Evolutionary conservation across 2,888 invertebrate genomes (phyloP).

Genomic region (Hoplodrina blanda): DNA sequence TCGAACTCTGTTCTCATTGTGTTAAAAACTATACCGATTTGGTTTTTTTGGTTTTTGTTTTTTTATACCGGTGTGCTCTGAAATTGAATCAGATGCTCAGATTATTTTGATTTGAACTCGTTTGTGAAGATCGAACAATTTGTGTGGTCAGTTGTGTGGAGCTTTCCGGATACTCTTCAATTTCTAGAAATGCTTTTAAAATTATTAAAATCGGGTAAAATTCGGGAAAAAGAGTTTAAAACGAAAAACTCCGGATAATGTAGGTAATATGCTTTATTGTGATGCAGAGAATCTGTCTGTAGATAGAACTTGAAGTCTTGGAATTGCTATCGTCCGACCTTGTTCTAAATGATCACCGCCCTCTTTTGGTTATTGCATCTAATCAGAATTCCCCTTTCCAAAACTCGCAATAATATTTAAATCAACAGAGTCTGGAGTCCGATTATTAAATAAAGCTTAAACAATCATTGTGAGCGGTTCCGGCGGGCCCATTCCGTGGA

Average conservation of each 20-base stretch:
- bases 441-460: constrained; percentile 57
- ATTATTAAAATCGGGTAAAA: neutral
- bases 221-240: no score
- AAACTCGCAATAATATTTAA: constrained; percentile 48
- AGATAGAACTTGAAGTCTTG: neutral
- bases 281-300: neutral
- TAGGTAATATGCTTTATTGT: neutral
- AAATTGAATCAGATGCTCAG: constrained; percentile 50
- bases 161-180: constrained; percentile 5
- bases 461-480: constrained; percentile 53
- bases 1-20: constrained; percentile 58
- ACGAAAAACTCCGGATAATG: no score
- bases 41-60: constrained; percentile 6
- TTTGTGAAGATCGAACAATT: constrained; percentile 51
- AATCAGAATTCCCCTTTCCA: constrained; percentile 41
- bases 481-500: constrained; percentile 33
- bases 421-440: constrained; percentile 43
- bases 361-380: constrained; percentile 38
- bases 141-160: constrained; percentile 34
- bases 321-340: constrained; percentile 19
- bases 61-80: constrained; percentile 23
- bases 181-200: neutral
- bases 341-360: constrained; percentile 14
- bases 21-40: constrained; percentile 50
- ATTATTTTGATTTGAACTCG: constrained; percentile 52